Percentiles rank a stretch among this genome's conserved stretches.
These are phyloP conservation scores for Agonopterix heracliana DNA, from an alignment of 2,888 invertebrate genomes.

Conservation along the genomic window DNA sequence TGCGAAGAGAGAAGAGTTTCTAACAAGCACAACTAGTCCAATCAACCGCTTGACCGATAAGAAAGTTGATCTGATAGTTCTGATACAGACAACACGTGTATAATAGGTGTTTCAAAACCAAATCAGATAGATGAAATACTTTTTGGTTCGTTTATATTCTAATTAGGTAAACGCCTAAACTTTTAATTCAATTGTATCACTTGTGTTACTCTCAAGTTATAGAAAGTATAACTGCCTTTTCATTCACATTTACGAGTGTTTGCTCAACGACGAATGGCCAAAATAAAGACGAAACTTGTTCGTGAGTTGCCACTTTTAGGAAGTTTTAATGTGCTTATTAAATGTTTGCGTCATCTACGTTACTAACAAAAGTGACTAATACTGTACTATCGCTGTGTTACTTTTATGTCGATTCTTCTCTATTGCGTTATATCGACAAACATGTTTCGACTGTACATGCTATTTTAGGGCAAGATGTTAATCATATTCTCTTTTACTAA, in stretches of 20 bases:
- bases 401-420: neutral
- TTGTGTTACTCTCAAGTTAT: neutral
- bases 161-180: neutral
- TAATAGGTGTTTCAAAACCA: neutral
- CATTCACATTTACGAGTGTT: slow-evolving; percentile 11
- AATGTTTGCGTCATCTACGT: slow-evolving; percentile 18
- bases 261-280: slow-evolving; percentile 5
- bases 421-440: no score
- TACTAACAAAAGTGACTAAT: slow-evolving; percentile 21
- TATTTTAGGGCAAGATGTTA: no score
- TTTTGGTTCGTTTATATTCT: neutral
- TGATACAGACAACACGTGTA: neutral
- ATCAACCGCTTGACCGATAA: slow-evolving; percentile 26
- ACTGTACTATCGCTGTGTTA: neutral
- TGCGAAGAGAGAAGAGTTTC: slow-evolving; percentile 4
- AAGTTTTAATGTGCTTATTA: slow-evolving; percentile 14
- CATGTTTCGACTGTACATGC: no score
- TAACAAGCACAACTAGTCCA: slow-evolving; percentile 4
- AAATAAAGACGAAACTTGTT: slow-evolving; percentile 12
- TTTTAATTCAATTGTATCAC: neutral
- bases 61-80: slow-evolving; percentile 11
- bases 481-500: no score
- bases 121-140: neutral
- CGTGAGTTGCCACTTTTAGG: slow-evolving; percentile 13
- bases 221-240: slow-evolving; percentile 38